Conservation (phyloP, 2,797 vertebrate species). For the Denticeps clupeoides region DNA sequence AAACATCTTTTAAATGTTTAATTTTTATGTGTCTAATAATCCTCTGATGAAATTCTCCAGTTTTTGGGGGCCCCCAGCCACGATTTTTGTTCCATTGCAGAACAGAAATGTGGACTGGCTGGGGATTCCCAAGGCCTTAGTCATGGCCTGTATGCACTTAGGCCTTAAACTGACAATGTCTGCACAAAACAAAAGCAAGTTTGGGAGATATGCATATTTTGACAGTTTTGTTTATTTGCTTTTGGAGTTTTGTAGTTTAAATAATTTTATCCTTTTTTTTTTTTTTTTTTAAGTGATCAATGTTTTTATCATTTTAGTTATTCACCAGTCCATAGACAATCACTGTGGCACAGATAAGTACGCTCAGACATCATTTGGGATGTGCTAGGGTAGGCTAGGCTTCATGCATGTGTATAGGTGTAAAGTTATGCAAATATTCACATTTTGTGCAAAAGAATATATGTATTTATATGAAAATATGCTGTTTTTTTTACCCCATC, state of each 20-base stretch:
- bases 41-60: neutral
- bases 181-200: neutral
- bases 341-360: conserved; percentile 4
- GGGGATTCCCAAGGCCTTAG: too few relatives aligned
- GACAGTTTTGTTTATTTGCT: too few relatives aligned
- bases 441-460: conserved; percentile 67
- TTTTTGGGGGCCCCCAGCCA: neutral
- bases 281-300: neutral
- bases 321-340: conserved; percentile 2
- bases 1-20: conserved; percentile 30
- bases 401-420: conserved; percentile 53
- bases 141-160: too few relatives aligned
- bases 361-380: neutral
- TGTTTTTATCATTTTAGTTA: conserved; percentile 4
- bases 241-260: conserved; percentile 7
- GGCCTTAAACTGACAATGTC: too few relatives aligned
- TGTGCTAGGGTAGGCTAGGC: conserved; percentile 3
- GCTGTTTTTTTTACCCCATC: conserved; percentile 56
- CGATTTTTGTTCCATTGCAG: conserved; percentile 9
- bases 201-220: neutral
- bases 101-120: conserved; percentile 5
- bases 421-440: conserved; percentile 55
- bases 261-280: neutral
- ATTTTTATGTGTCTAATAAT: conserved; percentile 36
- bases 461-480: conserved; percentile 77